Base-by-base conservation (phyloP, 2,888 invertebrate genomes). In the Lymantria monacha region DNA sequence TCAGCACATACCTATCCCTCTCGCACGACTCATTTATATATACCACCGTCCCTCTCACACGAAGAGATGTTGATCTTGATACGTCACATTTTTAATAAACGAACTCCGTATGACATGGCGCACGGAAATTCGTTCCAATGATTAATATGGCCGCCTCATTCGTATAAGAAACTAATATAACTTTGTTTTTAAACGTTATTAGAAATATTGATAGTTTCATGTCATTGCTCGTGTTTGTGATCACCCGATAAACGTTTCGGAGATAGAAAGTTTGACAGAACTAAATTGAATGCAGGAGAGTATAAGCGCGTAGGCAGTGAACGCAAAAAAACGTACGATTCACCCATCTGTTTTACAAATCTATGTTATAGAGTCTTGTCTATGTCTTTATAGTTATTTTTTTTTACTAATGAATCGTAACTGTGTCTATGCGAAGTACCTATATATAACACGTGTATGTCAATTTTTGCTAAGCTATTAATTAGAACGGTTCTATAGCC, bases 1-100 rank as follows among this genome's bases (percentile, higher is more conserved):
- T 89, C 88, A 88, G 87, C 83, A 81, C 79, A 74, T 74, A 58
- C 76, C 81, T 68, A 61, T 87, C 89, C 81, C 82, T 64, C 77
- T 90, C 82, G 53, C 72, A 68, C 86, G 54, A 62, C 40, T 62
- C 53, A 63, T 61, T 64, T 64, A 64, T 63, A 64, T 69, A 75
- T 76, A 74, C 74, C 64, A 65, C 51, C 70, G 76, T 89, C 84
- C 74, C 82, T 61, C 77, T 88, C 79, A 60, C 63, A 65, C 84
- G 76, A 80, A 76, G 84, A 87, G 88, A 90, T 89, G 89, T 88
- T 90, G 91, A 91, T 91, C 91, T 91, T 89, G 89, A 91, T 90
- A 91, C 90, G 90, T 91, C 91, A 90, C 84, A 88, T 89, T 91
- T 91, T 91, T 91, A 90, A 91, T 90, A 91, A 91, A 90, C 90